Evolutionary conservation across 2,797 vertebrate species (phyloP), one percentile per base, ranked within the genome.

Genomic region (Chelonia mydas): DNA sequence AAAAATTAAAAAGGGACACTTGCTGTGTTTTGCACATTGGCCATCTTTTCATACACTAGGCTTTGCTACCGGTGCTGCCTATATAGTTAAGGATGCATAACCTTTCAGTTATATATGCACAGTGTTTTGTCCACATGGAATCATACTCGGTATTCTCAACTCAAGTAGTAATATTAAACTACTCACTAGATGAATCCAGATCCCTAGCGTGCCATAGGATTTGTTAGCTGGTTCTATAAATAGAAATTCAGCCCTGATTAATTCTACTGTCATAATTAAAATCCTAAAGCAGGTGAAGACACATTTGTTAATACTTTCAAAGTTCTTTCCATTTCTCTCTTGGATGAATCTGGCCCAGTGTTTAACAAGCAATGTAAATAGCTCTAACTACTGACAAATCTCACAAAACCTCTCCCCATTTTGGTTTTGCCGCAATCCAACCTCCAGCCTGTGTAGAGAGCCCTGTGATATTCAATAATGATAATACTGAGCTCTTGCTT

Each of bases 401-500:
- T 85, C n/a, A 86, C 59, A 31, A 19, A 59, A n/a, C 0, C 9
- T 37, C 84, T 9, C 13, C 81, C 84, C 59, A 27, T 23, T 72
- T 72, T 72, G 21, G 16, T 78, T 83, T 76, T 87, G 91, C 87
- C 92, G 87, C 1, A 6, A 5, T 65, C 79, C 61, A 88, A 90
- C 50, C 6, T 3, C 1, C 37, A 2, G 1, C 50, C 80, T 31
- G 10, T 65, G 81, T 55, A 89, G 94, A 31, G 87, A 88, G 87
- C 82, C 83, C 51, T 27, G 68, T 78, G 89, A 91, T 83, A 87
- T 23, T 3, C 77, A 89, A 94, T 89, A 97, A 94, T 45, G 19
- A 81, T 83, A 96, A 84, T 81, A 50, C 84, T 97, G 94, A 96
- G 94, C 89, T 94, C 88, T 83, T 91, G 78, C 88, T 86, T 27